Evolutionary conservation across 2,113 vertebrate genomes (phyloP).

Genomic region (Gobio gobio): DNA sequence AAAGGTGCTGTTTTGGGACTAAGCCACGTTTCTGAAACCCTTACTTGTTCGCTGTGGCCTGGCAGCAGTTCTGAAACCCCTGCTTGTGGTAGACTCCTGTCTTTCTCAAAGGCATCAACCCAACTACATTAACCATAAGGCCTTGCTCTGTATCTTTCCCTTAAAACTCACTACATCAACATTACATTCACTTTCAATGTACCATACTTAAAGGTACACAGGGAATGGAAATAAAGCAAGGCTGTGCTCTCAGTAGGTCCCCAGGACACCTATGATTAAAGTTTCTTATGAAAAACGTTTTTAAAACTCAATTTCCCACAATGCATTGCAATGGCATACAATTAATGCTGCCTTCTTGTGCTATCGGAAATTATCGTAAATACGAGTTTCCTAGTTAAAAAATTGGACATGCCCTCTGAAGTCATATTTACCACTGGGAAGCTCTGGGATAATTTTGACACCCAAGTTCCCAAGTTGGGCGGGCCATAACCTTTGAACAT

Average conservation of each 20-base stretch:
- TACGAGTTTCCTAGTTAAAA: too few relatives aligned
- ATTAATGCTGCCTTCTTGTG: too few relatives aligned
- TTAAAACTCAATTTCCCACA: neutral
- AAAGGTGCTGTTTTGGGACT: slow-evolving; percentile 10
- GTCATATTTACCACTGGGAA: too few relatives aligned
- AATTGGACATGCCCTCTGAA: too few relatives aligned
- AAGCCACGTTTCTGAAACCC: slow-evolving; percentile 34
- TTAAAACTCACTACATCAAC: slow-evolving; percentile 6
- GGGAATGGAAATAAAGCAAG: neutral
- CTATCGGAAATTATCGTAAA: too few relatives aligned
- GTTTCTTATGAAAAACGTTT: neutral
- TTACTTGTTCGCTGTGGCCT: slow-evolving; percentile 47
- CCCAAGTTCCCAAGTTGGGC: too few relatives aligned
- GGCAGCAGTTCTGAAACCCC: slow-evolving; percentile 31
- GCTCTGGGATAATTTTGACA: too few relatives aligned
- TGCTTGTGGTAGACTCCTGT: slow-evolving; percentile 48
- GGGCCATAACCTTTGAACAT: too few relatives aligned
- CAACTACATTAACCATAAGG: slow-evolving; percentile 25
- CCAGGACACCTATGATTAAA: neutral
- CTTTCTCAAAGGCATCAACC: slow-evolving; percentile 30
- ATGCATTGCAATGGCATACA: neutral
- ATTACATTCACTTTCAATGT: neutral
- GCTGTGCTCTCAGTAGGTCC: neutral
- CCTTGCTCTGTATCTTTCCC: slow-evolving; percentile 7
- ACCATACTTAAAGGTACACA: neutral